phyloP scores from a whole-genome alignment of 1,140 invertebrate species.

The Lerema accius region DNA sequence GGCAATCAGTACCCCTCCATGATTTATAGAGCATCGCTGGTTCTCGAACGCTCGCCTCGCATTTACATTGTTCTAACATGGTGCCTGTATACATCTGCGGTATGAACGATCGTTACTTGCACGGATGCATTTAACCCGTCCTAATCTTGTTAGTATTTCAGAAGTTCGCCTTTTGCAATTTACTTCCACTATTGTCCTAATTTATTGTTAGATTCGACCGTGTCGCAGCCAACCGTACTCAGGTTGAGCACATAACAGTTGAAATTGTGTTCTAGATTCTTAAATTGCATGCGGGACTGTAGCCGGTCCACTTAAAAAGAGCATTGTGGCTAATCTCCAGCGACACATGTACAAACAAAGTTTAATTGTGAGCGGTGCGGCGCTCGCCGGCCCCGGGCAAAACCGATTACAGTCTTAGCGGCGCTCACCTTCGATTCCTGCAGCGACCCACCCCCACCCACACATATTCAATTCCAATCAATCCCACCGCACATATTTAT shows the following conservation, averaged over 20 bases:
- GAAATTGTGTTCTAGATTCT: slow-evolving; percentile 69
- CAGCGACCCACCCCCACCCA: slow-evolving; percentile 54
- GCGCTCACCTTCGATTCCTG: slow-evolving; percentile 76
- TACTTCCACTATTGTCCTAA: slow-evolving; percentile 9
- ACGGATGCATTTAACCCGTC: not conserved
- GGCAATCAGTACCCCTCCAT: slow-evolving; percentile 75
- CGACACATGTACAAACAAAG: slow-evolving; percentile 82
- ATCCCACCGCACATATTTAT: slow-evolving; percentile 79
- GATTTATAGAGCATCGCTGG: slow-evolving; percentile 61
- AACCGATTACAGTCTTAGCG: slow-evolving; percentile 82
- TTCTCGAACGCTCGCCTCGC: slow-evolving; percentile 37
- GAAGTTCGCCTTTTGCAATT: not conserved
- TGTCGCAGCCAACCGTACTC: slow-evolving; percentile 23
- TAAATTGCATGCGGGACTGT: slow-evolving; percentile 72
- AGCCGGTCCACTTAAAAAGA: slow-evolving; percentile 79
- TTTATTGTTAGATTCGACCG: slow-evolving; percentile 12
- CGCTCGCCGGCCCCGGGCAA: slow-evolving; percentile 68
- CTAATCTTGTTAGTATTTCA: not conserved
- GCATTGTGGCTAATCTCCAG: slow-evolving; percentile 79
- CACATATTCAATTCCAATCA: slow-evolving; percentile 81
- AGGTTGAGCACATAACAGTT: slow-evolving; percentile 46
- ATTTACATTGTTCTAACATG: slow-evolving; percentile 73
- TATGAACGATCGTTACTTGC: slow-evolving; percentile 36
- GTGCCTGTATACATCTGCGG: slow-evolving; percentile 54
- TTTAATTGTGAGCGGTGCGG: slow-evolving; percentile 80